phyloP scores from a whole-genome alignment of 2,888 invertebrate species.

The Neoascia interrupta region DNA sequence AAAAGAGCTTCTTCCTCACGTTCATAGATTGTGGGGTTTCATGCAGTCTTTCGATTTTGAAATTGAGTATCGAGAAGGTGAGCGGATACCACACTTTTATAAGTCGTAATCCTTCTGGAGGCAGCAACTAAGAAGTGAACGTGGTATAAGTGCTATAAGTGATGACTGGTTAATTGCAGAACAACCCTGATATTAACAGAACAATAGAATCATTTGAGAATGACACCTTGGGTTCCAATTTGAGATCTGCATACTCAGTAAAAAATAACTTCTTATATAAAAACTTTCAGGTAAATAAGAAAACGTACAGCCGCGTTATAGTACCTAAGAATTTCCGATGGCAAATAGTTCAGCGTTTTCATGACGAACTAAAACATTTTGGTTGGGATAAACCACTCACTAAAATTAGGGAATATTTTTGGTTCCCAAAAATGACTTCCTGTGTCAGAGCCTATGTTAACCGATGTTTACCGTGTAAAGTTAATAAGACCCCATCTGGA shows the following conservation, averaged over 20 bases:
- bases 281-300: slow-evolving; percentile 10
- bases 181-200: neutral
- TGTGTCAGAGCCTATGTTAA: slow-evolving; percentile 10
- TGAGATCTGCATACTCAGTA: slow-evolving; percentile 6
- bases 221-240: neutral
- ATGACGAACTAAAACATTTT: slow-evolving; percentile 9
- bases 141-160: too few species aligned
- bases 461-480: too few species aligned
- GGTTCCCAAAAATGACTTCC: slow-evolving; percentile 4
- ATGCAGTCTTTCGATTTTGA: too few species aligned
- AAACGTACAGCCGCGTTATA: slow-evolving; percentile 7
- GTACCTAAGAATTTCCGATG: neutral
- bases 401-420: slow-evolving; percentile 3
- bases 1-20: slow-evolving; percentile 7
- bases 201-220: neutral
- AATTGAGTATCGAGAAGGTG: too few species aligned
- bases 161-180: too few species aligned
- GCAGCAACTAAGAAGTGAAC: neutral
- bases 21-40: slow-evolving; percentile 8
- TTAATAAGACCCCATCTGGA: neutral
- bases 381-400: slow-evolving; percentile 4
- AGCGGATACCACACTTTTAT: too few species aligned
- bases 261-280: slow-evolving; percentile 9
- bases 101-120: slow-evolving; percentile 1
- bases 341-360: slow-evolving; percentile 16